Evolutionary conservation across 1,140 invertebrate species (phyloP), one percentile per base, ranked within the genome.

Genomic region (Ephestia elutella): DNA sequence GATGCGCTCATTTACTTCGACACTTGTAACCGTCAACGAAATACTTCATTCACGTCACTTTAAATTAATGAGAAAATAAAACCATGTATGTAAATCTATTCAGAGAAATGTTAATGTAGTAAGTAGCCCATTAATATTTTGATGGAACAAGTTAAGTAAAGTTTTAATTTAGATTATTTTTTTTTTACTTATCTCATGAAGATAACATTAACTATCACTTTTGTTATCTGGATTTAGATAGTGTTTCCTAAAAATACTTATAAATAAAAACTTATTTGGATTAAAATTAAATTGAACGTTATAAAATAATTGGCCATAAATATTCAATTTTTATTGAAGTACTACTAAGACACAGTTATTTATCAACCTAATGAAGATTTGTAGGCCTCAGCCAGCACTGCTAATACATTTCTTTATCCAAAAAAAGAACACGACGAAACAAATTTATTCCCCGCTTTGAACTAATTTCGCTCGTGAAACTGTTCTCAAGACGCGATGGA

Each of bases 401-500:
- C 69, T 71, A 71, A 71, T 67, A 60, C 67, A 57, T 73, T 68
- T 57, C 65, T 68, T 73, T 60, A 71, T 70, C 70, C 65, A 53
- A 68, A 71, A 74, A 73, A 68, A 71, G 68, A 68, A 71, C 49
- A 50, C 54, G 48, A 32, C 49, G 62, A 59, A 56, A 66, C 60
- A 74, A 75, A 74, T 78, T 78, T 75, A 78, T 73, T 48, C 57
- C 54, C 49, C 65, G 54, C 70, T 74, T 71, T 73, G 70, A 72
- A 76, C 70, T 68, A 60, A 67, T 66, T 72, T 70, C 30, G 73
- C 70, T 49, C 55, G 7, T 60, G 70, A 62, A 58, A 28, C 49
- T 51, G 21, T 25, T 25, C 58, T 56, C 25, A 35, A 35, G 32
- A 35, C 13, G 61, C 67, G 21, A 62, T 49, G 60, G 35, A 61